Evolutionary conservation across 2,113 vertebrate genomes (phyloP), one percentile per base, ranked within the genome.

Genomic region (Saguinus imperator): DNA sequence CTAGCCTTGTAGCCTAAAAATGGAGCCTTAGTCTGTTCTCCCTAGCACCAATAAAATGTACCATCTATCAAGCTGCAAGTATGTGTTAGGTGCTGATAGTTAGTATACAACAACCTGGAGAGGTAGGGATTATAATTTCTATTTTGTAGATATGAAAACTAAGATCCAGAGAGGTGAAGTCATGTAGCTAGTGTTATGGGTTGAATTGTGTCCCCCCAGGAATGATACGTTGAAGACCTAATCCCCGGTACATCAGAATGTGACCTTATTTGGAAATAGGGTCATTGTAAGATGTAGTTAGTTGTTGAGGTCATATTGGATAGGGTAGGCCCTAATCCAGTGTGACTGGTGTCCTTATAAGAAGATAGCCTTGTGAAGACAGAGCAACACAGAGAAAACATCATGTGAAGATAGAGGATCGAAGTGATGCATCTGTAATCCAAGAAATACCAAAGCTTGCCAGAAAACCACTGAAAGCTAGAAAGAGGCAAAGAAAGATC

Each of bases 61-160:
- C 40, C 25, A 96, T 90, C 50, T 88, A 70, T 85, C 40, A 52
- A 84, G 58, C 58, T 61, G 68, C 35, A 85, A 55, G 35, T 85
- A 55, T 37, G 18, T 81, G 17, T 25, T 68, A 81, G 73, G 66
- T 27, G 45, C 16, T 43, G 45, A 18, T 55, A 79, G 75, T 95
- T 84, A 90, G 50, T 35, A 18, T 70, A 76, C 27, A 95, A 84
- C 29, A 94, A 77, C 6, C 35, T 61, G n/a, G 66, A 81, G 32
- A 85, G 16, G 29, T 92, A 66, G 20, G 73, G 50, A 94, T 85
- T 87, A 57, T 10, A 77, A 91, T 45, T 90, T 27, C 55, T 92
- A 43, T 94, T 57, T 72, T 92, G 32, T 87, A 95, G 61, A 32
- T 84, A 92, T 55, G 68, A 21, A 75, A 97, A 96, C 27, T 37